Evolutionary conservation across 2,888 invertebrate species (phyloP), one percentile per base, ranked within the genome.

Genomic region (Brassicogethes aeneus): DNA sequence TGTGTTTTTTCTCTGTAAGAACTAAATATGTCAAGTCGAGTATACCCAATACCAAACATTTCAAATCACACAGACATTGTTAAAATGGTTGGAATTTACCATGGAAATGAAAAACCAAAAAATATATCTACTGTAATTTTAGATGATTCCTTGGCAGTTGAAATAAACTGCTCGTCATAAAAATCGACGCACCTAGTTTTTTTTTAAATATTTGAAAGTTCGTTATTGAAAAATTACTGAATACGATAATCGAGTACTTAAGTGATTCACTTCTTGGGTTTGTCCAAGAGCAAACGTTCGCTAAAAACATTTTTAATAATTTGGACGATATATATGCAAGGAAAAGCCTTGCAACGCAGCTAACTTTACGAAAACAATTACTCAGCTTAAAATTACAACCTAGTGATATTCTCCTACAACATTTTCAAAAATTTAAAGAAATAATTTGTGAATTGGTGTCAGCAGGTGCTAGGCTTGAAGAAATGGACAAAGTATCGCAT

Each of bases 401-500:
- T 17, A 44, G 48, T 30, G 44, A 35, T 15, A 3, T 38, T 8
- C 35, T 56, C 15, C 39, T 39, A 17, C 54, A 50, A 17, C 62
- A 52, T 56, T 62, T 63, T 16, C 47, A 40, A 2, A 31, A 34
- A 2, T 65, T 66, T 44, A 63, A 66, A 40, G 54, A 61, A 15
- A 34, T 63, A 3, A 51, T 65, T 1, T 45, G 49, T 2, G 61
- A 65, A 37, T 46, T 66, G 34, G 13, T 48, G 3, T 53, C 58
- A 2, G 55, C 61, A 3, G 62, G 65, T 16, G 60, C 59, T 2
- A 58, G 54, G 36, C 34, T 64, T 2, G 56, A 61, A 14, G 62
- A 66, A 47, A 58, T 53, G 2, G 61, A 62, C 37, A 62, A 61
- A 48, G 48, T 65, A 2, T 46, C 59, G 1, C 57, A 63, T 42